Evolutionary conservation across 2,113 vertebrate genomes (phyloP).

Genomic region (Danio rerio): DNA sequence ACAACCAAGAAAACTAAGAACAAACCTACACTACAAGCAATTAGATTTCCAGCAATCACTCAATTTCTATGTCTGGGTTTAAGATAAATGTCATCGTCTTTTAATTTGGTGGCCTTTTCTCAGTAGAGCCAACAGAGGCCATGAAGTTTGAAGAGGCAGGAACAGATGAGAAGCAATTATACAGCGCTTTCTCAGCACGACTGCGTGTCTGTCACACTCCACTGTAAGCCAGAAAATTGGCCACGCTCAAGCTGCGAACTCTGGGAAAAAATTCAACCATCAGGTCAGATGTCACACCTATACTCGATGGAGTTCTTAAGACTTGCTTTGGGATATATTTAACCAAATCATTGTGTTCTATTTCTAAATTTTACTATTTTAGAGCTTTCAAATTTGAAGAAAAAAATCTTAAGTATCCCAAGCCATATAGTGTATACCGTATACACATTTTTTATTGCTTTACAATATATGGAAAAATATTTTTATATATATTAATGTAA

Average conservation of each 20-base stretch:
- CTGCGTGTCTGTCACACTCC: background rate
- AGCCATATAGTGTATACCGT: too few species aligned
- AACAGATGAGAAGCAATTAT: constrained; percentile 45
- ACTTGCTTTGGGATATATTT: background rate
- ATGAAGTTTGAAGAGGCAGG: constrained; percentile 27
- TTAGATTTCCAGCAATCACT: background rate
- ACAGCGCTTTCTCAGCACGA: background rate
- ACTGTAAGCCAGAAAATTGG: constrained; percentile 49
- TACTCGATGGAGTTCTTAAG: background rate
- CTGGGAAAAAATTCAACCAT: constrained; percentile 6
- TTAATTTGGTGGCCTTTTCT: constrained; percentile 13
- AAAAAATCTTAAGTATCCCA: too few species aligned
- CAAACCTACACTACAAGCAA: background rate
- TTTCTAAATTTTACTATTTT: too few species aligned
- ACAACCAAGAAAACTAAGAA: background rate
- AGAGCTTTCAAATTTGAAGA: too few species aligned
- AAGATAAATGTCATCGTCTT: constrained; percentile 6
- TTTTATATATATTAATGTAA: too few species aligned
- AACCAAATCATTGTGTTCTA: constrained; percentile 7
- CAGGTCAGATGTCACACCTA: background rate
- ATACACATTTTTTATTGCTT: too few species aligned
- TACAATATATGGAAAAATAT: too few species aligned
- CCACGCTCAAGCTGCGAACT: constrained; percentile 15
- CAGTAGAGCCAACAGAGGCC: background rate
- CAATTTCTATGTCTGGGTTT: background rate